phyloP scores from a whole-genome alignment of 2,888 invertebrate genomes.

The Stenotaenia linearis region DNA sequence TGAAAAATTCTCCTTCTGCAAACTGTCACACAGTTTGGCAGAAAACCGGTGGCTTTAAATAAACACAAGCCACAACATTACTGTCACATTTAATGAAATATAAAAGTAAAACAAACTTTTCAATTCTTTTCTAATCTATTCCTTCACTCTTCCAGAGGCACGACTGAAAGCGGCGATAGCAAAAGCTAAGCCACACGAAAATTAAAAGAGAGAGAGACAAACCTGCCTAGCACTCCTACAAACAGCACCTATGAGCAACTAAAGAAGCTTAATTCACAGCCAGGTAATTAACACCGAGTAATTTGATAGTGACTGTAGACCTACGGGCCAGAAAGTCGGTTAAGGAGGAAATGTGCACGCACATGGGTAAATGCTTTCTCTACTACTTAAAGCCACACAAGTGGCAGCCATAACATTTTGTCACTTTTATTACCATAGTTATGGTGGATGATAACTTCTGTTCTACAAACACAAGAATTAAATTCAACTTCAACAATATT shows the following conservation, averaged over 20 bases:
- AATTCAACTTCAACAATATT: background rate
- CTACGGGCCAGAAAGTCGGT: background rate
- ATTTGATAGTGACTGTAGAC: background rate
- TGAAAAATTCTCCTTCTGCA: too few relatives aligned
- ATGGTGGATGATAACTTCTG: background rate
- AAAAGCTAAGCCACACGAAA: background rate
- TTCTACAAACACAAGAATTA: background rate
- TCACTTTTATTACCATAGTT: background rate
- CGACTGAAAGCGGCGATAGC: background rate
- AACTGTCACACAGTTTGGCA: too few relatives aligned
- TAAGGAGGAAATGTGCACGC: background rate
- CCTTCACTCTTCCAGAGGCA: background rate
- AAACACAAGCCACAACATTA: background rate
- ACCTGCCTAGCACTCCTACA: background rate
- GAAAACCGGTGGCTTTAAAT: too few relatives aligned
- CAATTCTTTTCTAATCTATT: background rate
- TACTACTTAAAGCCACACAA: background rate
- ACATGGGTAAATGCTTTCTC: background rate
- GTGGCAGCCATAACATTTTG: background rate
- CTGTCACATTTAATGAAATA: background rate
- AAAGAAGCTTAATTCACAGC: background rate
- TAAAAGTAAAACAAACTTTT: background rate
- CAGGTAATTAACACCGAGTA: background rate
- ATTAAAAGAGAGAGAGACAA: background rate
- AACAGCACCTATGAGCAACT: background rate